phyloP scores from a whole-genome alignment of 2,888 invertebrate genomes.

The Chirona hameri region DNA sequence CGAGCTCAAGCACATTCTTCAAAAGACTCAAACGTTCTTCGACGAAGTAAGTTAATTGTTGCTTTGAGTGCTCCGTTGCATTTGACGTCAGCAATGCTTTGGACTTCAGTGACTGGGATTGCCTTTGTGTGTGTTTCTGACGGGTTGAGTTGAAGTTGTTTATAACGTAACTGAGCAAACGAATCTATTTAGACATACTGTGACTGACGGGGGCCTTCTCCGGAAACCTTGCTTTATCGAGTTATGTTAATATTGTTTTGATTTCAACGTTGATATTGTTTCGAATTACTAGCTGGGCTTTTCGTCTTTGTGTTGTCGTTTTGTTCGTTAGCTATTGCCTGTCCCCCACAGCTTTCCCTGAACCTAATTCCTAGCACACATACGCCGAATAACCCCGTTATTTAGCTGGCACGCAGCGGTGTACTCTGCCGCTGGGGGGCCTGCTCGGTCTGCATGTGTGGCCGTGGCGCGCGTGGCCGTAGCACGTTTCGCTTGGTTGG shows the following conservation, averaged over 20 bases:
- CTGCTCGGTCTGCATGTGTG: background rate
- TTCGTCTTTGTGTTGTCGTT: background rate
- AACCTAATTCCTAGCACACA: background rate
- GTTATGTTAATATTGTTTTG: background rate
- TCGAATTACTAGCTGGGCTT: background rate
- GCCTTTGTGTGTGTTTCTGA: background rate
- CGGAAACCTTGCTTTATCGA: background rate
- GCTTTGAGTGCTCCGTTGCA: background rate
- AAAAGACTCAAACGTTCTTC: conserved; percentile 88
- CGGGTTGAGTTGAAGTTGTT: no score
- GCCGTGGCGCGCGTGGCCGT: background rate
- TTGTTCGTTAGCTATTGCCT: background rate
- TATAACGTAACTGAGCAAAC: background rate
- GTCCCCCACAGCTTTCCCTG: background rate
- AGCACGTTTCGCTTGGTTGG: background rate
- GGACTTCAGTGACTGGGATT: background rate
- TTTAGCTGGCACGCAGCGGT: no score
- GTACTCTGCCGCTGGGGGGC: background rate
- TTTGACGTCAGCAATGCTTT: background rate
- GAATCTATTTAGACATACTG: background rate
- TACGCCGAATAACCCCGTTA: no score
- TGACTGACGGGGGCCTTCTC: conserved; percentile 1
- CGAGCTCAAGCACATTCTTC: conserved; percentile 84
- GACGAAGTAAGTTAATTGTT: conserved; percentile 54
- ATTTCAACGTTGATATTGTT: background rate